These are phyloP conservation scores for Pseudochirops corinnae DNA, from an alignment of 2,797 vertebrate genomes.

Conservation along the genomic window DNA sequence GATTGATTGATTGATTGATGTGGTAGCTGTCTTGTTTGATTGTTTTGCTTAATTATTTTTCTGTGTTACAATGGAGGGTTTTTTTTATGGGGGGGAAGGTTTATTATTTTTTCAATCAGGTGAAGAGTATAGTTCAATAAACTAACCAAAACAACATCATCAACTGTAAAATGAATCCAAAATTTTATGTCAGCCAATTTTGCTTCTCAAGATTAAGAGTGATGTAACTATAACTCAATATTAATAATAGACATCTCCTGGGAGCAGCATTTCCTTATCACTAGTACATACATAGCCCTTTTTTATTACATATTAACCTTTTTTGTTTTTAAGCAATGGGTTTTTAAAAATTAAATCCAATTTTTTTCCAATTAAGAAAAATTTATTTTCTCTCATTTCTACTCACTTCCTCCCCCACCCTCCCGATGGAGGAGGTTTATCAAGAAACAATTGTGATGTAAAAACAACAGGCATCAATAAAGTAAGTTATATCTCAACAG, in stretches of 20 bases:
- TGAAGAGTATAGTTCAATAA: background rate
- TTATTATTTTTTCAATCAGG: background rate
- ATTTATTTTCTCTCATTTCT: background rate
- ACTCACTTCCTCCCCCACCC: background rate
- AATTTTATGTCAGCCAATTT: background rate
- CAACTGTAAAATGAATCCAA: background rate
- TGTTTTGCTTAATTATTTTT: background rate
- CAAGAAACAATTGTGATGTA: background rate
- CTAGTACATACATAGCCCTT: background rate
- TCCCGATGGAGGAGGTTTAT: background rate
- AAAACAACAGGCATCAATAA: background rate
- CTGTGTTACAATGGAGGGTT: background rate
- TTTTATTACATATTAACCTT: background rate
- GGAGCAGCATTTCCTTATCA: background rate
- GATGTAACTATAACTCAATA: background rate
- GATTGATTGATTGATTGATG: background rate
- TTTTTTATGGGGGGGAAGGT: background rate
- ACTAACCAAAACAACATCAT: background rate
- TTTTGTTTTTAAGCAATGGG: background rate
- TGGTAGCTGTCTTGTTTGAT: background rate
- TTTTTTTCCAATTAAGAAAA: background rate
- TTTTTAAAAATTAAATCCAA: background rate
- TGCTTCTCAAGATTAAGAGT: background rate
- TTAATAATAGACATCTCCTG: background rate
- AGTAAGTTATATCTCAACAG: conserved; percentile 38